Percentiles rank a stretch among this genome's conserved stretches.
Conservation (phyloP, 37 sponge, comb jelly and placozoan species). For the Hormiphora californensis region DNA sequence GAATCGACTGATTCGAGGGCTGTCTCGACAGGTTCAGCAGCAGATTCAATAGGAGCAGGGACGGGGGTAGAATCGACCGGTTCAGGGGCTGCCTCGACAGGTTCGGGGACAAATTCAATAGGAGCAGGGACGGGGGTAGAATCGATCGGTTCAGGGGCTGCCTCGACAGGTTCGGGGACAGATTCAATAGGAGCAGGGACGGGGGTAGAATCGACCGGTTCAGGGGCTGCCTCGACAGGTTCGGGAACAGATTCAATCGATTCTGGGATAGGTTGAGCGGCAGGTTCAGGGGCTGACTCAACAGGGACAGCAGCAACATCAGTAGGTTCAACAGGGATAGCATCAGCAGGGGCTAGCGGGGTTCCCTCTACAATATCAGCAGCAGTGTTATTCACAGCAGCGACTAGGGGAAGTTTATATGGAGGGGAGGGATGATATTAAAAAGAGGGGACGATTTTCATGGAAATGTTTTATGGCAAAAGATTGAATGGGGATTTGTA, state of each 20-base stretch:
- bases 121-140: not conserved
- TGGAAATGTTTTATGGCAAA: too few species aligned
- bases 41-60: not conserved
- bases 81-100: not conserved
- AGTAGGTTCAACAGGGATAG: not conserved
- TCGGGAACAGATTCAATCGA: not conserved
- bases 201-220: too few species aligned
- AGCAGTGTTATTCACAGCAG: too few species aligned
- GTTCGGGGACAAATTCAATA: slow-evolving; percentile 11
- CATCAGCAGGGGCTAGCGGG: too few species aligned
- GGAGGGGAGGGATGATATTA: too few species aligned
- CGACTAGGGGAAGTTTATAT: too few species aligned
- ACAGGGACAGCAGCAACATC: not conserved
- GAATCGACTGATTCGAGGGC: not conserved
- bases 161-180: not conserved
- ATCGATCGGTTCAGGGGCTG: not conserved
- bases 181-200: too few species aligned
- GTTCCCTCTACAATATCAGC: too few species aligned
- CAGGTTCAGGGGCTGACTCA: not conserved
- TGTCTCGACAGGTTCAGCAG: not conserved
- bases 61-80: not conserved
- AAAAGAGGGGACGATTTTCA: too few species aligned
- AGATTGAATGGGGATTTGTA: too few species aligned
- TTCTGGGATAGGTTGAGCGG: not conserved
- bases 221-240: not conserved